Evolutionary conservation across 2,113 vertebrate genomes (phyloP), one percentile per base, ranked within the genome.

Genomic region (Recurvirostra avosetta): DNA sequence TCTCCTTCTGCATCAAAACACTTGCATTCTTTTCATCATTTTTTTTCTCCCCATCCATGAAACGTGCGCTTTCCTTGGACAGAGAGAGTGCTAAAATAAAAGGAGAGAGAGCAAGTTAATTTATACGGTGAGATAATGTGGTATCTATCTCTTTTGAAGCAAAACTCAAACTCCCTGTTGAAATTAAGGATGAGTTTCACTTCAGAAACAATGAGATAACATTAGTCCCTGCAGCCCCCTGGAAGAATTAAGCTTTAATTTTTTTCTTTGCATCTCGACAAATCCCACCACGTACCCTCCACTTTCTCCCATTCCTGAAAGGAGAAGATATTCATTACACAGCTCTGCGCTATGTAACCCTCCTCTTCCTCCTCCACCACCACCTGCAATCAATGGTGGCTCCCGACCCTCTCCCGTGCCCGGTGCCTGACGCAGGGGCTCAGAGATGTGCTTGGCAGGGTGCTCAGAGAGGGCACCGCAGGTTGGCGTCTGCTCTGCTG

Each of bases 401-500:
- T 34, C 16, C 27, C 3, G 7, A 12, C 22, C 19, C 27, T 52
- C 8, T 90, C 30, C 41, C 1, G 1, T 79, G 49, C 26, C 11
- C 26, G 12, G 41, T 0, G 2, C 25, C 15, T 36, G 36, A 45
- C 5, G 0, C 32, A 25, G 20, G 26, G 80, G 49, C 73, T 43
- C 21, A 1, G 68, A 41, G n/a, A 6, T 4, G 10, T 17, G 16
- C 6, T 17, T 30, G 53, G 27, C 20, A 17, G 40, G 53, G 26
- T 1, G 1, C 21, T 50, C n/a, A 2, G 55, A 29, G 43, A 59
- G 38, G 34, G 16, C 17, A 27, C 12, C 3, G 0, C 34, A 20
- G 38, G 6, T n/a, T 68, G 52, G 74, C 1, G 0, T 58, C 17
- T 1, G 1, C 40, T n/a, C 29, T 34, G 11, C 38, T 52, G 9